Evolutionary conservation across 2,797 vertebrate species (phyloP), one percentile per base, ranked within the genome.

Genomic region (Artibeus jamaicensis): DNA sequence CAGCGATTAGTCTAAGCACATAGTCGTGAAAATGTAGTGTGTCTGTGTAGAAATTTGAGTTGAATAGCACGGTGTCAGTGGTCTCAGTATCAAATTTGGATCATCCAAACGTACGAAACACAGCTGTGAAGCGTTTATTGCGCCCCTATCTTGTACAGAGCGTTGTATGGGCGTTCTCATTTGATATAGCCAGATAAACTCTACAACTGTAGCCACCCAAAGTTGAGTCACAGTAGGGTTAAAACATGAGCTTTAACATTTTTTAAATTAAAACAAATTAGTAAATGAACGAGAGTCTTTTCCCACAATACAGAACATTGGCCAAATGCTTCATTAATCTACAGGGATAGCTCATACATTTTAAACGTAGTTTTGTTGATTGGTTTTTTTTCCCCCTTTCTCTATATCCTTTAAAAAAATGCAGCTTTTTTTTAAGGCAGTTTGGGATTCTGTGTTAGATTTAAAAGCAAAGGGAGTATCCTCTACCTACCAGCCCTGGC

Each of bases 381-480:
- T 6, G 15, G 1, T 24, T 57, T 10, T 12, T 12, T 67, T 32
- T 70, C 68, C 93, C 21, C 15, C 29, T n/a, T n/a, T 9, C 59
- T 95, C 96, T 76, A 21, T 83, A 44, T 96, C 44, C 89, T 97
- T 96, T 71, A 96, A 70, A 93, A 94, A 93, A 96, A 97, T 86
- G 97, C 86, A 44, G 37, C 84, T 89, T 97, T 97, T 97, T 94
- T 96, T 96, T 86, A 55, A 55, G 84, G 82, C 92, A 92, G 95
- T 39, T 0, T 84, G 92, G 96, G 93, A 89, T 92, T 77, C 94
- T 89, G 93, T 86, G 96, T 96, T 85, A 78, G 94, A 83, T 95
- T 96, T 94, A 87, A 88, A 97, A 95, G 92, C 37, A 81, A 74
- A 89, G 94, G 92, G 93, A 77, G 92, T 89, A 82, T 59, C 46